Base-by-base conservation (phyloP, 1,140 invertebrate species). In the Ganaspis sp. region DNA sequence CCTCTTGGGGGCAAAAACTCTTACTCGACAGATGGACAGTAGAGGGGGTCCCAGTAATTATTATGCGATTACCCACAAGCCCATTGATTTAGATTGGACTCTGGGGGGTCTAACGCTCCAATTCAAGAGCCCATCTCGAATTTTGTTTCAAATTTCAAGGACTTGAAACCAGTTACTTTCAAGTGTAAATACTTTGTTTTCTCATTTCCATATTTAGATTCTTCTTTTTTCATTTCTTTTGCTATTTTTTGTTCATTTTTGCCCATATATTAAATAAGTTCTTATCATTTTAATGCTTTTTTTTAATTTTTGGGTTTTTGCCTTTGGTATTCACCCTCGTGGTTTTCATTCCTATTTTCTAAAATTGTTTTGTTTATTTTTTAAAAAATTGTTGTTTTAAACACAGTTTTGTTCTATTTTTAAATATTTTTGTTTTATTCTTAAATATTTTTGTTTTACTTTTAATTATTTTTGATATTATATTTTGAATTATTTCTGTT, bases 41-140 rank as follows among this genome's bases (percentile, higher is more conserved):
- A 86, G 84, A 83, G 88, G 88, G 89, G 84, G 88, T 88, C 86
- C 82, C 78, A 81, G 88, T 91, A 91, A 91, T 91, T 91, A 91
- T 91, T 90, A 91, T 91, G 87, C 89, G 90, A 91, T 91, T 91
- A 91, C 89, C 89, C 90, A 91, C 90, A 90, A 90, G 88, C 84
- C 87, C 88, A 91, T 90, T 91, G 90, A 91, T 91, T 91, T 90
- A 90, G 89, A 90, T 89, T 89, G 87, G 82, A 82, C 85, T 83
- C 84, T 84, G 81, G 87, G 85, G 87, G 82, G 84, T 74, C 64
- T 69, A 75, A 37, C 37, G 69, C 53, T 26, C 72, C 58, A 45
- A 69, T 81, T 34, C 73, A 73, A 45, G 74, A 70, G 74, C 26
- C 64, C 69, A 71, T 75, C 77, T 70, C 42, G 38, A 74, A 82